Percentiles rank a stretch among this genome's conserved stretches.
These are phyloP conservation scores for Phaenicophaeus curvirostris DNA, from an alignment of 2,797 vertebrate genomes.

Conservation along the genomic window DNA sequence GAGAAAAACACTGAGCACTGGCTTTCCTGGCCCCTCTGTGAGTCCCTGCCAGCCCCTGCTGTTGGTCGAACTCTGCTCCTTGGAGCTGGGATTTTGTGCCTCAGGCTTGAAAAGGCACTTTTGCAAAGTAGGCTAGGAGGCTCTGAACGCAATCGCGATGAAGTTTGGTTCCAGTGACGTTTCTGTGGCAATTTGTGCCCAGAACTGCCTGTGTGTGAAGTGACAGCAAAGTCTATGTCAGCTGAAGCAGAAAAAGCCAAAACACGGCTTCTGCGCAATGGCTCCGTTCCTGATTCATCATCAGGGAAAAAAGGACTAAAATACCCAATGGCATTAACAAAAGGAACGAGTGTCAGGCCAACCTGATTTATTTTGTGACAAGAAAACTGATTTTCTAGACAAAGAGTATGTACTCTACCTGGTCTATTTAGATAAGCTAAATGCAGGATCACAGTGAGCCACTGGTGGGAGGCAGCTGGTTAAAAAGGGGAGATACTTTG, in stretches of 20 bases:
- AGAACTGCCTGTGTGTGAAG: slow-evolving; percentile 26
- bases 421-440: not conserved
- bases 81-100: not conserved
- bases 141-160: not conserved
- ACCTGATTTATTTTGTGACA: slow-evolving; percentile 1
- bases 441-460: not conserved
- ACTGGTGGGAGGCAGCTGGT: not conserved
- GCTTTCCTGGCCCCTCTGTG: not conserved
- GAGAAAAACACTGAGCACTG: rapidly evolving
- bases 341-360: slow-evolving; percentile 27
- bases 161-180: not conserved
- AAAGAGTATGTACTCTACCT: not conserved
- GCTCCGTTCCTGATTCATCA: not conserved
- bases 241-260: slow-evolving; percentile 31
- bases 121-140: not conserved
- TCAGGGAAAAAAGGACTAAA: not conserved
- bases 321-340: slow-evolving; percentile 44
- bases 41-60: not conserved
- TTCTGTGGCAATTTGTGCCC: slow-evolving; percentile 25
- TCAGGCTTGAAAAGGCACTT: rapidly evolving
- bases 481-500: not conserved
- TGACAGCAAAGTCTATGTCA: slow-evolving; percentile 12
- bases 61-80: not conserved
- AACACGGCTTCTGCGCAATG: not conserved
- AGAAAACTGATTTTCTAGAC: not conserved